Conservation (phyloP, 2,113 vertebrate species). For the Enhydra lutris region DNA sequence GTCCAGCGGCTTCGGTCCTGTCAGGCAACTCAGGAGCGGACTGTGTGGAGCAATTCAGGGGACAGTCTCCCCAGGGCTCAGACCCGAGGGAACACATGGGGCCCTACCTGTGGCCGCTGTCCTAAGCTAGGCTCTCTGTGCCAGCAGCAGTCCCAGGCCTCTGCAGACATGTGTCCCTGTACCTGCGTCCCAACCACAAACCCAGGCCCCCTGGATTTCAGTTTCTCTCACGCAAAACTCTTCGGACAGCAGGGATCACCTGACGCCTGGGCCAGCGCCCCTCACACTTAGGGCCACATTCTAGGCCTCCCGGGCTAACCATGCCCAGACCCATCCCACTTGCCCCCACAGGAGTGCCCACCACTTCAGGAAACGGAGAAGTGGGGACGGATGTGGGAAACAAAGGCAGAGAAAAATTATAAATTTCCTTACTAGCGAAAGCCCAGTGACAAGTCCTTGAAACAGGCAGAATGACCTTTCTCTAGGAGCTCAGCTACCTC, state of each 20-base stretch:
- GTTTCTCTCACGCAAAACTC: accelerated
- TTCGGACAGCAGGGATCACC: background rate
- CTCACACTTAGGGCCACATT: background rate
- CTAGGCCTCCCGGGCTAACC: background rate
- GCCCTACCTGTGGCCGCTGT: background rate
- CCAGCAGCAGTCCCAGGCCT: background rate
- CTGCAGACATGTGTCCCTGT: accelerated
- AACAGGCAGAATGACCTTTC: background rate
- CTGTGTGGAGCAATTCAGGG: background rate
- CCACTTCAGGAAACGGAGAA: background rate
- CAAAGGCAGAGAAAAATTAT: background rate
- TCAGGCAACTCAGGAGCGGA: no score
- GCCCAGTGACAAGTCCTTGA: background rate
- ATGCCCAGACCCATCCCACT: background rate
- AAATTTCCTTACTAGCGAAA: background rate
- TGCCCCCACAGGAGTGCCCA: background rate
- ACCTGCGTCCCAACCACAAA: background rate
- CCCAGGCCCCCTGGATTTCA: accelerated
- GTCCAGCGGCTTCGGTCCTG: no score
- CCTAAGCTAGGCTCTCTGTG: background rate
- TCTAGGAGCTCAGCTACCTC: background rate
- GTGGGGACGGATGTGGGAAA: background rate
- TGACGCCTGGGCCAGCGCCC: background rate
- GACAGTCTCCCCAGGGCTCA: background rate
- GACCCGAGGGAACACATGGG: background rate